Percentiles rank a stretch among this genome's conserved stretches.
Evolutionary conservation across 1,140 invertebrate species (phyloP).

Genomic region (Diorhabda elongata): DNA sequence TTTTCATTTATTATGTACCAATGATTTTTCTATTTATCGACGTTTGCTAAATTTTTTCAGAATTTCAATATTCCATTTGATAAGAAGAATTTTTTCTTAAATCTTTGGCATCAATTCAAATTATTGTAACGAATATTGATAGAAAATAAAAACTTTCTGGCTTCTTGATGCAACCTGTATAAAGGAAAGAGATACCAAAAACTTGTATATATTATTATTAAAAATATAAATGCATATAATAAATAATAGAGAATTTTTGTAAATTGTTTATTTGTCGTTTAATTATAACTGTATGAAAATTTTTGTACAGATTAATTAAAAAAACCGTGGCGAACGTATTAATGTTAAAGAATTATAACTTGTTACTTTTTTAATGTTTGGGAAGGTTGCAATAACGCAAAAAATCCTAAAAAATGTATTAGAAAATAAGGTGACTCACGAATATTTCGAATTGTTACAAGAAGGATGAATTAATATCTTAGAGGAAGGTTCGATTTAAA

Average conservation of each 20-base stretch:
- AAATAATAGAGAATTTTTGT: conserved; percentile 32
- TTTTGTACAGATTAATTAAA: conserved; percentile 26
- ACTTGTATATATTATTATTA: conserved; percentile 30
- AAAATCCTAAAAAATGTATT: not conserved
- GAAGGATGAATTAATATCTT: too few species aligned
- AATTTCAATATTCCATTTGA: too few species aligned
- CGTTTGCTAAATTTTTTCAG: too few species aligned
- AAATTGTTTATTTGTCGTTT: conserved; percentile 29
- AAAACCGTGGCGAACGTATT: conserved; percentile 4
- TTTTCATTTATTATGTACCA: too few species aligned
- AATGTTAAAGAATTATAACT: conserved; percentile 13
- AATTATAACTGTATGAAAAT: conserved; percentile 21
- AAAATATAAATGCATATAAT: conserved; percentile 8
- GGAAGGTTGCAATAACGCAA: conserved; percentile 19
- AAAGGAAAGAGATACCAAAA: conserved; percentile 35
- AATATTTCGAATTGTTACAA: too few species aligned
- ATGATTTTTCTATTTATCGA: too few species aligned
- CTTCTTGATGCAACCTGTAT: not conserved
- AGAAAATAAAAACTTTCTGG: too few species aligned
- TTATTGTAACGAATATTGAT: too few species aligned
- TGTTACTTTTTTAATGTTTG: conserved; percentile 22
- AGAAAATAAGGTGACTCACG: too few species aligned
- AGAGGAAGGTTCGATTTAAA: too few species aligned
- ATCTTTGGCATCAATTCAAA: too few species aligned
- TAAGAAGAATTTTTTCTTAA: too few species aligned